Evolutionary conservation across 2,888 invertebrate species (phyloP), one percentile per base, ranked within the genome.

Genomic region (Xylota segnis): DNA sequence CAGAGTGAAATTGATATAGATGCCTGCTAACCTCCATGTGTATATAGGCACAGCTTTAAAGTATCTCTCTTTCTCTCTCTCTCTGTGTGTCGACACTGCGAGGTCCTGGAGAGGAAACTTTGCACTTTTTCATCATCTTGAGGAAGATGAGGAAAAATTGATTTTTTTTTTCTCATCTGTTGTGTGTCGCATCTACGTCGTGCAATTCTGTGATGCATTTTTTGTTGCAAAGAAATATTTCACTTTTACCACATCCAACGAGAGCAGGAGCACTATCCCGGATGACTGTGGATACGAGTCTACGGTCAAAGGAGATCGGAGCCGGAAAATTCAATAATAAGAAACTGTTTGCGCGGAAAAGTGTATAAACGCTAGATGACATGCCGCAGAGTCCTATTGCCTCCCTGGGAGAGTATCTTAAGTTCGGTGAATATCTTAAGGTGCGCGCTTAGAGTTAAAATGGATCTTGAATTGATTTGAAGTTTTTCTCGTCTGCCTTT

Each of bases 1-100:
- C 23, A 5, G n/a, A 70, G 63, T 18, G 70, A 65, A 58, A 79
- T 65, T 58, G 78, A 79, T 71, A 72, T 56, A 50, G 70, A 76
- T 59, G 66, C 34, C 61, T 63, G 59, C 34, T n/a, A 70, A 70
- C 23, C 16, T 54, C 10, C 16, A 27, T 34, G 45, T 37, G 34
- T 56, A 54, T 14, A 37, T 37, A 43, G 78, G 71, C 63, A 63
- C n/a, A 71, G 45, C n/a, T 12, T 23, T 68, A 40, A 40, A 56
- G 43, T 63, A 63, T 54, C 18, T 52, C 7, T 23, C 18, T 16
- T n/a, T n/a, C n/a, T n/a, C n/a, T n/a, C n/a, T n/a, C n/a, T n/a
- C n/a, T n/a, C n/a, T n/a, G n/a, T n/a, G n/a, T n/a, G n/a, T n/a
- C 32, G 9, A n/a, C 52, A 14, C 12, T 16, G 18, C 9, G 12